Evolutionary conservation across 2,113 vertebrate genomes (phyloP), one percentile per base, ranked within the genome.

Genomic region (Mormoops blainvillei): DNA sequence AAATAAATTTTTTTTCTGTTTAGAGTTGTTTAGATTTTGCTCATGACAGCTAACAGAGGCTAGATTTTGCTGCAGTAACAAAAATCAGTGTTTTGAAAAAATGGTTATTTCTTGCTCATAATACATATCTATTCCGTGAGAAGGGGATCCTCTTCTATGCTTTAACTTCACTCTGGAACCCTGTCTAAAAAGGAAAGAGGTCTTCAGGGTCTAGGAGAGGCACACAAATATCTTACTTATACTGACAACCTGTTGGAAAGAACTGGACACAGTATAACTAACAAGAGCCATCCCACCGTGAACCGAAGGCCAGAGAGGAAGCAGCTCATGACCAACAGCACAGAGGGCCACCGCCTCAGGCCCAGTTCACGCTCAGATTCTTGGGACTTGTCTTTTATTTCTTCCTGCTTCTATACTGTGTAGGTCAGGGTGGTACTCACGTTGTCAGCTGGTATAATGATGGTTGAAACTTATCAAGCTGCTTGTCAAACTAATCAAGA

Each of bases 401-500:
- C 3, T 50, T 43, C 7, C 20, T 31, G 5, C 20, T 70, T 63
- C 36, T 48, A 28, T 16, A 10, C 20, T 80, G 1, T 80, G 1
- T 65, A 56, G 4, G 19, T 41, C n/a, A 76, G 9, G 26, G 22
- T 94, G 31, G 2, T 94, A 56, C 26, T 87, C 43, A 87, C 13
- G 70, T 97, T 84, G 43, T 54, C 89, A 38, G 36, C 70, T 89
- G 50, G 63, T 76, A 26, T 31, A 70, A 13, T 76, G 52, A 84
- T 94, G 31, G 26, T 45, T 87, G 89, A 31, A 61, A 36, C 68
- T 87, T 90, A 33, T 91, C 45, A 67, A 80, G 3, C 9, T 77
- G 36, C 43, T 50, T 33, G 45, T 52, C 45, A n/a, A 14, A 88
- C 18, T 95, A 94, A 88, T 67, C 50, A 96, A 84, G 54, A 80